Evolutionary conservation across 2,888 invertebrate species (phyloP), one percentile per base, ranked within the genome.

Genomic region (Invenusta paracnida): DNA sequence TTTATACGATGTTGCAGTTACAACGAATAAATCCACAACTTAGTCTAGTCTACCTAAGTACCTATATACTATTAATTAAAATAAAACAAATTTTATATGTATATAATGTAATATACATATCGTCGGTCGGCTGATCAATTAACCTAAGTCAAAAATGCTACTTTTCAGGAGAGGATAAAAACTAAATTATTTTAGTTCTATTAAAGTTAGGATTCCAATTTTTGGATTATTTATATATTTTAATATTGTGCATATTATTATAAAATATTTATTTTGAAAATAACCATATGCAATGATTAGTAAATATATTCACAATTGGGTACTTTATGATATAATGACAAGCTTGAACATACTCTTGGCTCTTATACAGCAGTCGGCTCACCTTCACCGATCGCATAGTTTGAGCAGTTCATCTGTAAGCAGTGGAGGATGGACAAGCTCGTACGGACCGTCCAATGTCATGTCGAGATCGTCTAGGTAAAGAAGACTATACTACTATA

Each of bases 381-480:
- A 17, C 17, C 5, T 48, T 5, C 48, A 5, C 5, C 48, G 73
- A 23, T 73, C 73, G 73, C 5, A 23, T 13, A 73, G 73, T 23
- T 23, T 73, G 73, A 73, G 73, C 23, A 73, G 73, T 25, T 73
- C 73, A n/a, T 73, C 73, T 23, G 73, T 73, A 23, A 73, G 73
- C 23, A 73, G 73, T 73, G 25, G 73, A 5, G 73, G 73, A 73
- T 73, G 73, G 73, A 73, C 73, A 23, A 73, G 73, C 73, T 73
- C 73, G 11, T 73, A 73, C 27, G 73, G 73, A 73, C 73, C 73
- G 2, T 73, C 73, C 73, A 73, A 73, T 73, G 73, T 73, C 73
- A 73, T 73, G 73, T 73, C 73, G 27, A 5, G 73, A 25, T 73
- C 73, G 2, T 73, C 73, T 23, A 73, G 73, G 73, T 73, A 23